A percentile compares a stretch with the other conserved stretches of the same genome.
Evolutionary conservation across 2,113 vertebrate species (phyloP).

Genomic region (Pachycephala philippinensis): DNA sequence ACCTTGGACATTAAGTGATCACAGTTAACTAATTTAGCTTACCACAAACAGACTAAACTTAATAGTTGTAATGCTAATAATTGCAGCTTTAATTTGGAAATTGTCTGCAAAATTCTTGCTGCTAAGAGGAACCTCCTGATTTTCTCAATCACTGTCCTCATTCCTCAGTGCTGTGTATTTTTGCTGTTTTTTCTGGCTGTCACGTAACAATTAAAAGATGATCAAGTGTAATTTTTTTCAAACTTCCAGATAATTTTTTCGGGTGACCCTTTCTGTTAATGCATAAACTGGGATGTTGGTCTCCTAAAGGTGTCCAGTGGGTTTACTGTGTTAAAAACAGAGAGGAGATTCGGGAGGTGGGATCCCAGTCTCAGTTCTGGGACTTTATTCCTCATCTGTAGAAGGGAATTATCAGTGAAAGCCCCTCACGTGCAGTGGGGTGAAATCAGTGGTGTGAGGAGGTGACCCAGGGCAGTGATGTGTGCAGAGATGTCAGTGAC

Average conservation of each 20-base stretch:
- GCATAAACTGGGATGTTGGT: background rate
- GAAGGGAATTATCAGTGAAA: background rate
- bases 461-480: background rate
- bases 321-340: background rate
- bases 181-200: background rate
- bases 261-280: background rate
- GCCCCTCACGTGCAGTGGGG: background rate
- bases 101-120: background rate
- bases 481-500: background rate
- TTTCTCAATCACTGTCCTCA: background rate
- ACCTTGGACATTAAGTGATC: background rate
- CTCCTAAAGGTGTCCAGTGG: background rate
- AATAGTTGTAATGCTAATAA: background rate
- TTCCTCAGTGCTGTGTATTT: background rate
- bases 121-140: background rate
- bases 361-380: background rate
- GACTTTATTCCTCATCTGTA: background rate
- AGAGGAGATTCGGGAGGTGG: background rate
- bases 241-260: background rate
- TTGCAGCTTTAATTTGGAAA: background rate
- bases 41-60: background rate
- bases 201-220: background rate
- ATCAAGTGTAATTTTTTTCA: background rate
- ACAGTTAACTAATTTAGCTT: background rate
- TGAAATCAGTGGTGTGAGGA: background rate